phyloP scores from a whole-genome alignment of 2,888 invertebrate genomes.

The Lumbricus terrestris region DNA sequence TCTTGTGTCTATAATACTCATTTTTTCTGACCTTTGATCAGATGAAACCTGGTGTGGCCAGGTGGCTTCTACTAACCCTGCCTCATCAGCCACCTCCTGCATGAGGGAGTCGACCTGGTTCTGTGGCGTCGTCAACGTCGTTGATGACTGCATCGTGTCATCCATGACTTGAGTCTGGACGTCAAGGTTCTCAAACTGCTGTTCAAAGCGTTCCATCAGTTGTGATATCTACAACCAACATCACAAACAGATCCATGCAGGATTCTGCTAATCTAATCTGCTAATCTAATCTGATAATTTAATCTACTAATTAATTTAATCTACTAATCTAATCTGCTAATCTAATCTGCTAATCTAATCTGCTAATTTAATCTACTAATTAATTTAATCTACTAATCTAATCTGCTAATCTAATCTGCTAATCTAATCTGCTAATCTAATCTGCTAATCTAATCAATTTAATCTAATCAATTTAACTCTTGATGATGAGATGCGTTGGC shows the following conservation, averaged over 20 bases:
- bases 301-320: too few relatives aligned
- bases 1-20: neutral
- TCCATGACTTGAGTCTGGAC: constrained; percentile 99
- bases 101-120: constrained; percentile 89
- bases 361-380: too few relatives aligned
- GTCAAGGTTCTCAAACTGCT: constrained; percentile 97
- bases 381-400: too few relatives aligned
- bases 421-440: too few relatives aligned
- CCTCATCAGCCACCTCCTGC: constrained; percentile 98
- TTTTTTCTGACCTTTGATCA: neutral
- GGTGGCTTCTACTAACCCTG: constrained; percentile 74
- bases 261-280: too few relatives aligned
- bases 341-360: too few relatives aligned
- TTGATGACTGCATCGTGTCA: constrained; percentile 96
- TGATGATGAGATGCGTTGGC: too few relatives aligned
- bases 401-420: too few relatives aligned
- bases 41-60: neutral
- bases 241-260: neutral
- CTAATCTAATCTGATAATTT: too few relatives aligned
- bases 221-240: constrained; percentile 57
- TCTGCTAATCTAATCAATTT: too few relatives aligned
- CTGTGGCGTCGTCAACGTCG: constrained; percentile 93
- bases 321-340: too few relatives aligned
- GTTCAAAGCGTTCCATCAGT: constrained; percentile 80
- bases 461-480: too few relatives aligned